Conservation (phyloP, 2,797 vertebrate species). For the Leptatherina wallacei region DNA sequence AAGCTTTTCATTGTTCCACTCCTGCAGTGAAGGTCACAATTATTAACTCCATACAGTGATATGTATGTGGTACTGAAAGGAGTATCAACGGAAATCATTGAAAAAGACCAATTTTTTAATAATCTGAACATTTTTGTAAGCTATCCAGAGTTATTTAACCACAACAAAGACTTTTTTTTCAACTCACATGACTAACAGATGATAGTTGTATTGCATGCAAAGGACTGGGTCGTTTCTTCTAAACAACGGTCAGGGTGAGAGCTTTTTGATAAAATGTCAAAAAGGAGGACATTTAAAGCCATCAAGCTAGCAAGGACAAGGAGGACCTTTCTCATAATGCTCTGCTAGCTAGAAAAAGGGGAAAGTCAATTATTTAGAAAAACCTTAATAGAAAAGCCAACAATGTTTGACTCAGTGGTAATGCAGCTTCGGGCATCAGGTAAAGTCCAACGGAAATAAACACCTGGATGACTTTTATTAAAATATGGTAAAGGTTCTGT, state of each 20-base stretch:
- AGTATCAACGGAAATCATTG: background rate
- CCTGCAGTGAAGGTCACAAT: background rate
- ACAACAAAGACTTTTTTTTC: background rate
- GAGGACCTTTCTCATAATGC: background rate
- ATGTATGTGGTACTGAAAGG: background rate
- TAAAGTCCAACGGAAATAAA: background rate
- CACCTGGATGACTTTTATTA: background rate
- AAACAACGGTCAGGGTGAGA: background rate
- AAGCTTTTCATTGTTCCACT: background rate
- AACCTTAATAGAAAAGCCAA: background rate
- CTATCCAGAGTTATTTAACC: background rate
- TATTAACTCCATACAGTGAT: background rate
- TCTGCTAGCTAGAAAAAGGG: background rate
- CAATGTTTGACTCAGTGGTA: background rate
- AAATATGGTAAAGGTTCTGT: background rate
- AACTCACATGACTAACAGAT: no score
- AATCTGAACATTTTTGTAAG: background rate
- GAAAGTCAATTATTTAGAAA: background rate
- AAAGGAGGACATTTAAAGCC: background rate
- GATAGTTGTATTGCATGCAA: background rate
- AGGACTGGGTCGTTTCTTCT: background rate
- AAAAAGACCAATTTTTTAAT: background rate
- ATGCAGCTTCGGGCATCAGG: background rate
- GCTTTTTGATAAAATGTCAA: background rate
- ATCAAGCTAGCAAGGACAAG: background rate